These are phyloP conservation scores for Netelia inedita DNA, from an alignment of 2,888 invertebrate genomes.

Conservation along the genomic window DNA sequence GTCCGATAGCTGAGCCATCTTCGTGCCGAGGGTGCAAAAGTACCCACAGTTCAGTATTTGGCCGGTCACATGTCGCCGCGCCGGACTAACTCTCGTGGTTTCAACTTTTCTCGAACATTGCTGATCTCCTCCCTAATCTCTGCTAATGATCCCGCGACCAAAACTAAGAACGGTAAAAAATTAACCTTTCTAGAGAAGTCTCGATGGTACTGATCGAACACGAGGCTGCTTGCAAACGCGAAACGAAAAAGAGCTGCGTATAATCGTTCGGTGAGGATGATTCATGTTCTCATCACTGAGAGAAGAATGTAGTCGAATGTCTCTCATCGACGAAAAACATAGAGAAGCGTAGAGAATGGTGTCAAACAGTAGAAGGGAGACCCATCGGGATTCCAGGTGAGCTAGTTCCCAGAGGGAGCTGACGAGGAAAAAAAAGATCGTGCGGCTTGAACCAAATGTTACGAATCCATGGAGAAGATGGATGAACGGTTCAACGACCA, in stretches of 20 bases:
- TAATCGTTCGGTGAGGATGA: slow-evolving; percentile 35
- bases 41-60: too few species aligned
- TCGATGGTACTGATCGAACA: background rate
- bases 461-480: background rate
- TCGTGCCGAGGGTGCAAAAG: too few species aligned
- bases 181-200: background rate
- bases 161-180: background rate
- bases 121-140: too few species aligned
- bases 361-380: slow-evolving; percentile 21
- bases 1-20: too few species aligned
- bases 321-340: slow-evolving; percentile 35
- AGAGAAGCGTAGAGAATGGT: slow-evolving; percentile 21
- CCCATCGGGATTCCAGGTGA: slow-evolving; percentile 46
- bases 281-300: slow-evolving; percentile 25
- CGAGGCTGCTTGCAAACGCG: background rate
- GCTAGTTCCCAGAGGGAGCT: slow-evolving; percentile 46
- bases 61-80: too few species aligned
- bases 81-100: too few species aligned
- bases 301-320: slow-evolving; percentile 19
- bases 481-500: background rate
- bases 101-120: too few species aligned
- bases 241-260: background rate
- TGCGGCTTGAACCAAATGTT: background rate
- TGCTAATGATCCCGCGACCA: too few species aligned
- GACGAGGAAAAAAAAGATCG: slow-evolving; percentile 33